A percentile compares a stretch with the other conserved stretches of the same genome.
These are phyloP conservation scores for Agriopis leucophaearia DNA, from an alignment of 2,888 invertebrate species.

Conservation along the genomic window DNA sequence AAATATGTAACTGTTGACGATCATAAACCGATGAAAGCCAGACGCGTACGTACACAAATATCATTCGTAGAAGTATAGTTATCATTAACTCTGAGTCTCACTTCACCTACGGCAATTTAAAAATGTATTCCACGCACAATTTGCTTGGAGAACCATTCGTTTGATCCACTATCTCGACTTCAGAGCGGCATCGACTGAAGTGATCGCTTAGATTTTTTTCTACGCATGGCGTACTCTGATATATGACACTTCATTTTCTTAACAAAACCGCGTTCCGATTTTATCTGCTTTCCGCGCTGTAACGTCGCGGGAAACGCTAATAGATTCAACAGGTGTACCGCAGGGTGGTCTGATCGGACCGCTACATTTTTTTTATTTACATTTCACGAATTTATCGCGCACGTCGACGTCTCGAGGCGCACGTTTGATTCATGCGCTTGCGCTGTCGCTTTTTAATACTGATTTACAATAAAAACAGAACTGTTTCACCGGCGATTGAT, in stretches of 20 bases:
- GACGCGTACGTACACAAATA: constrained; percentile 78
- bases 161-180: constrained; percentile 67
- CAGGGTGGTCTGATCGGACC: constrained; percentile 78
- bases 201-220: constrained; percentile 74
- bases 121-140: constrained; percentile 75
- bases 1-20: constrained; percentile 86
- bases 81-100: constrained; percentile 64
- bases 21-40: constrained; percentile 83
- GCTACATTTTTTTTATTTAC: constrained; percentile 77
- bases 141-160: constrained; percentile 70
- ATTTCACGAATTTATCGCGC: constrained; percentile 81
- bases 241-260: constrained; percentile 65
- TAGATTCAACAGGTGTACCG: constrained; percentile 83
- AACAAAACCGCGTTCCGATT: constrained; percentile 65
- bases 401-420: constrained; percentile 81
- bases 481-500: constrained; percentile 83
- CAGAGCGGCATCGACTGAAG: constrained; percentile 59
- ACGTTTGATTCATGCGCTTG: constrained; percentile 82
- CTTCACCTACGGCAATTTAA: constrained; percentile 71
- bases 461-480: constrained; percentile 86
- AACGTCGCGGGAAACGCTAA: constrained; percentile 65
- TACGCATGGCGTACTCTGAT: constrained; percentile 77
- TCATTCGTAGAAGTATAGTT: constrained; percentile 55
- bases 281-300: constrained; percentile 64
- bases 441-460: constrained; percentile 85